Evolutionary conservation across 2,888 invertebrate genomes (phyloP).

Genomic region (Drosophila pullipes): DNA sequence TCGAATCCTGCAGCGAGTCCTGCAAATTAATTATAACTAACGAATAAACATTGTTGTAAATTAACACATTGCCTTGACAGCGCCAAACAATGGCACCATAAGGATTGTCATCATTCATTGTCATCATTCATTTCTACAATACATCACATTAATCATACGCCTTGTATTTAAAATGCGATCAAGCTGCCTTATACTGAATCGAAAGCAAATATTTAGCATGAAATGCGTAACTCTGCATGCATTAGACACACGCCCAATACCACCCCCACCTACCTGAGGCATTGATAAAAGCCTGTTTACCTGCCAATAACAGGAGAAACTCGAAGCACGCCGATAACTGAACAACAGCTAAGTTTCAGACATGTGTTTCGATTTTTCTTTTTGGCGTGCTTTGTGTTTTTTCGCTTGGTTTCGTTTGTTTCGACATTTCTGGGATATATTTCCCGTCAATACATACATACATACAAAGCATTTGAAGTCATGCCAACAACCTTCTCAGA

Average conservation of each 20-base stretch:
- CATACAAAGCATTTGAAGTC: constrained; percentile 10
- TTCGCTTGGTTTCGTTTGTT: constrained; percentile 5
- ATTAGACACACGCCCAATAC: not conserved
- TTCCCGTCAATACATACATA: constrained; percentile 10
- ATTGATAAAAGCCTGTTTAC: constrained; percentile 11
- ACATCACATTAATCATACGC: constrained; percentile 68
- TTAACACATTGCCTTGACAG: constrained; percentile 45
- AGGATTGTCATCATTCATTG: constrained; percentile 23
- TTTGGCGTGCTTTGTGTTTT: constrained; percentile 4
- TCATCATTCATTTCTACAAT: not conserved
- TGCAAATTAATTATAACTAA: constrained; percentile 27
- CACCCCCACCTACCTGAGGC: not conserved
- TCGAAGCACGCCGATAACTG: constrained; percentile 11
- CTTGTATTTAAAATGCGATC: constrained; percentile 50
- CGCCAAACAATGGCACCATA: not conserved
- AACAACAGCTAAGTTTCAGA: constrained; percentile 10
- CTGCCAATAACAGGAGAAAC: constrained; percentile 27
- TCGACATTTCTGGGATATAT: not conserved
- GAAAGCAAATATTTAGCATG: constrained; percentile 33
- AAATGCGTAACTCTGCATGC: constrained; percentile 25
- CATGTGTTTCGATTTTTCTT: constrained; percentile 20
- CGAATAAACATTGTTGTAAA: constrained; percentile 21
- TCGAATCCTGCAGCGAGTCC: constrained; percentile 1
- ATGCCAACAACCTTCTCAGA: constrained; percentile 9
- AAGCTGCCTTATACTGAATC: constrained; percentile 56